Conservation (phyloP, 2,797 vertebrate genomes). For the Sphaeramia orbicularis region DNA sequence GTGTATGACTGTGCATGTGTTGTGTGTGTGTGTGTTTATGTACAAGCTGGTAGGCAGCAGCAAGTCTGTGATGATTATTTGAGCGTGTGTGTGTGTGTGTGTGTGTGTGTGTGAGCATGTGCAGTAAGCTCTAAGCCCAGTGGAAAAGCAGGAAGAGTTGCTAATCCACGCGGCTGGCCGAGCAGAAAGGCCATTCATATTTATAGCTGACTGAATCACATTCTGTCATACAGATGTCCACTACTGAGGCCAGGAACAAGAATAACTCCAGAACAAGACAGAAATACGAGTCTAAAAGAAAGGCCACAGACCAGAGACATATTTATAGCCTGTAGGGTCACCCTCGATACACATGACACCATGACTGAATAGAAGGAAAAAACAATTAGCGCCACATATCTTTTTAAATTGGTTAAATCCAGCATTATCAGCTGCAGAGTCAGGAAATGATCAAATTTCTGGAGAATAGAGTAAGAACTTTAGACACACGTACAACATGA, state of each 20-base stretch:
- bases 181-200: constrained; percentile 94
- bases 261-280: constrained; percentile 62
- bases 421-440: constrained; percentile 25
- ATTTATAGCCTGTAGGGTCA: constrained; percentile 50
- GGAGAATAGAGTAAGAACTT: not conserved
- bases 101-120: not conserved
- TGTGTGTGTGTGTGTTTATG: constrained; percentile 12
- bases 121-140: constrained; percentile 58
- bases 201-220: constrained; percentile 92
- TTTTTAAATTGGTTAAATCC: constrained; percentile 11
- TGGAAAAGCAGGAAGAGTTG: constrained; percentile 86
- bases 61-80: constrained; percentile 10
- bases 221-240: constrained; percentile 85
- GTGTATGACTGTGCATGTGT: constrained; percentile 16
- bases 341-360: constrained; percentile 35
- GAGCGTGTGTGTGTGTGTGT: constrained; percentile 11
- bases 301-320: constrained; percentile 29
- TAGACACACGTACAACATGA: not conserved
- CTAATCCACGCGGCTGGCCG: constrained; percentile 88
- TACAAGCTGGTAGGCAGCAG: constrained; percentile 1
- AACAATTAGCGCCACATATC: constrained; percentile 13
- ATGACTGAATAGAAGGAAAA: constrained; percentile 13
- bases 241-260: constrained; percentile 51
- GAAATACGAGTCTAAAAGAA: constrained; percentile 49
- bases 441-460: not conserved